Base-by-base conservation (phyloP, 2,888 invertebrate genomes). In the Thera britannica region DNA sequence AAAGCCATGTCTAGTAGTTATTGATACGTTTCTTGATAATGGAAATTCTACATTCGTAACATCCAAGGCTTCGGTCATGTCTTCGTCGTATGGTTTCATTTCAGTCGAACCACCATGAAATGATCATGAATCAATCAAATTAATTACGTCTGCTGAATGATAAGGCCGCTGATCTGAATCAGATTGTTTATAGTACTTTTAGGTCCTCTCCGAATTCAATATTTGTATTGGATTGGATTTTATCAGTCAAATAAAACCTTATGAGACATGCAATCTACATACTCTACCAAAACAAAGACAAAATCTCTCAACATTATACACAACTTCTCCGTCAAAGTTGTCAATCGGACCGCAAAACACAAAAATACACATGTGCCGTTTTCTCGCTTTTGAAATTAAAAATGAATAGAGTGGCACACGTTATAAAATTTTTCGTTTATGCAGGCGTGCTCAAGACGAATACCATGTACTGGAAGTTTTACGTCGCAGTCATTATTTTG, bases 391-490 rank as follows among this genome's bases (percentile, higher is more conserved):
- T 71, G 44, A 73, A 72, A 76, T 73, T 74, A 58, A 67, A 65
- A 77, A 86, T 85, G 84, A 74, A 77, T 72, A 76, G 72, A 70
- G 73, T 76, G 60, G 72, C 75, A 63, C 77, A 77, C 62, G 75
- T 86, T 65, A 72, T 85, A 54, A 85, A 86, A 83, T 76, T 85
- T 74, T 79, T 83, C 65, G 82, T 87, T 75, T 76, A 82, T 59
- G 65, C 82, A 75, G 79, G 78, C 65, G 73, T 76, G 46, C 66
- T 79, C 44, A 81, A 82, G 67, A 81, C 72, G 66, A 76, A 75
- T 66, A 81, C 73, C 41, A 86, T 88, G 86, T 78, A 78, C 73
- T 89, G 85, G 85, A 83, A 86, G 76, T 76, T 84, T 57, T 83
- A 84, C 66, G 58, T 88, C 11, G 78, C 83, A 2, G 74, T 84